These are phyloP conservation scores for Teleopsis dalmanni DNA, from an alignment of 1,140 invertebrate genomes.

Conservation along the genomic window DNA sequence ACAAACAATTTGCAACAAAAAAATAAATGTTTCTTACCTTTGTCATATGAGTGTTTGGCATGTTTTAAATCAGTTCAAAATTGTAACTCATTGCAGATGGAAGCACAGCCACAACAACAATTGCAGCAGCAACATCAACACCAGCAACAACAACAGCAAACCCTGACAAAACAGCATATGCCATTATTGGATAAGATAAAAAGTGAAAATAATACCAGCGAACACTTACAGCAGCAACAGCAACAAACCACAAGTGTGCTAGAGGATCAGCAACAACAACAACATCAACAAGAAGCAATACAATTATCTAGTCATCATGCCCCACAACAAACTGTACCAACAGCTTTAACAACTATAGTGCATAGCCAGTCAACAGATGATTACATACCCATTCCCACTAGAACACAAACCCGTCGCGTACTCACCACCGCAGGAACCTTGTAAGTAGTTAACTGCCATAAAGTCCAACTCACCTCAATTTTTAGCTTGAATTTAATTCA, in stretches of 20 bases:
- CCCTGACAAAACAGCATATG: constrained; percentile 12
- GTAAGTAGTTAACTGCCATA: constrained; percentile 20
- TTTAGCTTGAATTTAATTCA: too few relatives aligned
- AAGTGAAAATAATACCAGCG: constrained; percentile 26
- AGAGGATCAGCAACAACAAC: constrained; percentile 17
- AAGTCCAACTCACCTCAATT: background rate
- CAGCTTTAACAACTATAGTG: constrained; percentile 5
- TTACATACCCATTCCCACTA: constrained; percentile 1
- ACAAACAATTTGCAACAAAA: background rate
- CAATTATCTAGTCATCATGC: background rate
- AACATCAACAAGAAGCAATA: constrained; percentile 18
- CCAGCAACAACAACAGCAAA: constrained; percentile 21
- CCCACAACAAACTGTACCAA: constrained; percentile 4
- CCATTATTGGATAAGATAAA: constrained; percentile 15
- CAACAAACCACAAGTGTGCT: constrained; percentile 8
- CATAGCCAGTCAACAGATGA: constrained; percentile 1
- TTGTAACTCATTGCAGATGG: constrained; percentile 39
- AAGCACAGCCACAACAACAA: constrained; percentile 32
- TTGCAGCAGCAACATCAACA: constrained; percentile 28
- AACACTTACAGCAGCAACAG: constrained; percentile 14
- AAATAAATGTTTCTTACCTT: background rate
- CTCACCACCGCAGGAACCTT: constrained; percentile 36
- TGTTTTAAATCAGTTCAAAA: constrained; percentile 35
- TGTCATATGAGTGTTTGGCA: background rate
- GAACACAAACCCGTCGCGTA: constrained; percentile 25